Conservation (phyloP, 2,797 vertebrate genomes). For the Anabacerthia variegaticeps region DNA sequence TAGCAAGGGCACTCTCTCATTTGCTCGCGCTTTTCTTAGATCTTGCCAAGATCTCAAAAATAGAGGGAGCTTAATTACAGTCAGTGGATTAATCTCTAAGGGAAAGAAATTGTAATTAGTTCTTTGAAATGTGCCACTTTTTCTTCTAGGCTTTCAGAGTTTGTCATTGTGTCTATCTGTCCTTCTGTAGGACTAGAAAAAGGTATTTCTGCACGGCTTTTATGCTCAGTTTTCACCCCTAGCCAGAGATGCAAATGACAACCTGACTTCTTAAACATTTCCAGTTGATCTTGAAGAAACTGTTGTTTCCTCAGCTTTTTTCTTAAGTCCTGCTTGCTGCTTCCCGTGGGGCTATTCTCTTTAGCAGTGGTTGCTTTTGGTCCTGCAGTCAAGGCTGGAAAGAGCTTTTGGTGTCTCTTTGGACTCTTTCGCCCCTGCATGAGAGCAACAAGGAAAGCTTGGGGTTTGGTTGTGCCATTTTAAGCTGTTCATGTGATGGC, state of each 20-base stretch:
- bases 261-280: conserved; percentile 70
- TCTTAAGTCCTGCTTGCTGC: background rate
- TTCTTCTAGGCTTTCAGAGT: conserved; percentile 69
- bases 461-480: background rate
- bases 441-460: background rate
- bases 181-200: conserved; percentile 72
- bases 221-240: conserved; percentile 65
- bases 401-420: background rate
- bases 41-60: conserved; percentile 82
- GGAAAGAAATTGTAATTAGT: conserved; percentile 79
- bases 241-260: conserved; percentile 67
- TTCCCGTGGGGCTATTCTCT: background rate
- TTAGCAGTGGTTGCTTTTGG: background rate
- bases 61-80: conserved; percentile 80
- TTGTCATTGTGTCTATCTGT: conserved; percentile 76
- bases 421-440: background rate
- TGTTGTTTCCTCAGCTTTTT: conserved; percentile 37
- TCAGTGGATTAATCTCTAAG: conserved; percentile 80
- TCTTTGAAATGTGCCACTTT: conserved; percentile 77
- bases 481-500: background rate
- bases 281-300: conserved; percentile 57
- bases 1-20: conserved; percentile 67
- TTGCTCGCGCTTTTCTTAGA: conserved; percentile 75
- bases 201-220: conserved; percentile 68
- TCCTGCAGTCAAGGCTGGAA: background rate